Conservation (phyloP, 1,140 invertebrate genomes). For the Lysiphlebus fabarum region DNA sequence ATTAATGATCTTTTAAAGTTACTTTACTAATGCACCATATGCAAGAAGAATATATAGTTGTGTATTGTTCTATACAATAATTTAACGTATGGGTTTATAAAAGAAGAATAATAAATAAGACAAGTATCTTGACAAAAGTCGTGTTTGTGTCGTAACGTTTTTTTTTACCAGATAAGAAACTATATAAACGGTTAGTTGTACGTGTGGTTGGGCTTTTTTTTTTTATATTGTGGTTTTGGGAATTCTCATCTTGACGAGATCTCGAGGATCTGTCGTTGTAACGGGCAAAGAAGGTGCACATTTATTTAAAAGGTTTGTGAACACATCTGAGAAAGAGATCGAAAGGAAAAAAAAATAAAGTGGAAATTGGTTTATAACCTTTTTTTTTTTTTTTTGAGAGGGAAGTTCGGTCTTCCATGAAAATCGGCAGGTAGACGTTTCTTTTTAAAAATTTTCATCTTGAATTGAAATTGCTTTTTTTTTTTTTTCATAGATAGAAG, state of each 20-base stretch:
- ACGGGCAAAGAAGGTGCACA: neutral
- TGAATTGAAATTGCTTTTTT: conserved; percentile 9
- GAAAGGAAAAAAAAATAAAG: conserved; percentile 27
- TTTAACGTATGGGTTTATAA: neutral
- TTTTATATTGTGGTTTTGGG: conserved; percentile 1
- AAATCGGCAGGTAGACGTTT: conserved; percentile 37
- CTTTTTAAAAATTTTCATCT: conserved; percentile 2
- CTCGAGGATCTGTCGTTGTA: conserved; percentile 1
- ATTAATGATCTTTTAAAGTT: conserved; percentile 12
- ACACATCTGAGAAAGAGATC: conserved; percentile 10
- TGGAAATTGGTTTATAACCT: conserved; percentile 31
- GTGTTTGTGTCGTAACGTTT: conserved; percentile 19
- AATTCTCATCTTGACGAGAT: conserved; percentile 29
- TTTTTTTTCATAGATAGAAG: conserved; percentile 12
- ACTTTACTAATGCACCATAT: conserved; percentile 3
- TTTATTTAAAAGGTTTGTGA: too few relatives aligned
- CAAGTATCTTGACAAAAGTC: conserved; percentile 18
- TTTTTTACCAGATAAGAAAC: conserved; percentile 11
- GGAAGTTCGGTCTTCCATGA: conserved; percentile 27
- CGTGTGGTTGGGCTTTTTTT: neutral
- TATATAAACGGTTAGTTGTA: neutral
- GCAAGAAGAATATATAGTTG: neutral
- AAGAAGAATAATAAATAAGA: neutral
- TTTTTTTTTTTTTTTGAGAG: neutral
- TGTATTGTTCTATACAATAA: neutral